A percentile compares a stretch with the other conserved stretches of the same genome.
phyloP scores from a whole-genome alignment of 2,888 invertebrate genomes.

The Polymixis flavicincta region DNA sequence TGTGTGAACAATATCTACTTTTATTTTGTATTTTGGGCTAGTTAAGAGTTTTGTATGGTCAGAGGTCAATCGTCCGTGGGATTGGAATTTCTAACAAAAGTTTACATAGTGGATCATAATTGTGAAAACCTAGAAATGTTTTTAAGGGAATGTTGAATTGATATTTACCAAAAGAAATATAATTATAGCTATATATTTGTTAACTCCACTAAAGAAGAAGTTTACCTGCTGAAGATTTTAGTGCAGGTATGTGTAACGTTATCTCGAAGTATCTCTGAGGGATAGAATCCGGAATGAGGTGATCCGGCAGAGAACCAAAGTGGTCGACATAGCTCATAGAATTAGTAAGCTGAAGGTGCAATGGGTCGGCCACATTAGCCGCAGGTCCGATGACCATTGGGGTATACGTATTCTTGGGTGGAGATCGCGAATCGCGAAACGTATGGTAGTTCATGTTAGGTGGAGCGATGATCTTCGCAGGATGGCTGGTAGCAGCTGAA shows the following conservation, averaged over 20 bases:
- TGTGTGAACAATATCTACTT: constrained; percentile 13
- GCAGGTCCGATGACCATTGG: no score
- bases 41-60: not conserved
- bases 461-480: no score
- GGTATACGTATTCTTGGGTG: no score
- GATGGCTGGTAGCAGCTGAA: no score
- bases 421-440: no score
- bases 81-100: not conserved
- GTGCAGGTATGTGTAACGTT: not conserved
- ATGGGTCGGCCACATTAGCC: no score
- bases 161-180: not conserved
- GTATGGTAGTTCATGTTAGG: no score
- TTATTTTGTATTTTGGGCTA: constrained; percentile 2
- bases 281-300: no score
- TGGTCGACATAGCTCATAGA: no score
- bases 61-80: constrained; percentile 16
- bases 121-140: not conserved
- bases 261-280: no score
- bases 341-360: no score
- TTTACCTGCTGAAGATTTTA: not conserved
- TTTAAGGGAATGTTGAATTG: not conserved
- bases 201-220: not conserved
- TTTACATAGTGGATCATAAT: not conserved
- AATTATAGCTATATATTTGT: not conserved
- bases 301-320: no score